Base-by-base conservation (phyloP, 2,113 vertebrate genomes). In the Scopus umbretta region DNA sequence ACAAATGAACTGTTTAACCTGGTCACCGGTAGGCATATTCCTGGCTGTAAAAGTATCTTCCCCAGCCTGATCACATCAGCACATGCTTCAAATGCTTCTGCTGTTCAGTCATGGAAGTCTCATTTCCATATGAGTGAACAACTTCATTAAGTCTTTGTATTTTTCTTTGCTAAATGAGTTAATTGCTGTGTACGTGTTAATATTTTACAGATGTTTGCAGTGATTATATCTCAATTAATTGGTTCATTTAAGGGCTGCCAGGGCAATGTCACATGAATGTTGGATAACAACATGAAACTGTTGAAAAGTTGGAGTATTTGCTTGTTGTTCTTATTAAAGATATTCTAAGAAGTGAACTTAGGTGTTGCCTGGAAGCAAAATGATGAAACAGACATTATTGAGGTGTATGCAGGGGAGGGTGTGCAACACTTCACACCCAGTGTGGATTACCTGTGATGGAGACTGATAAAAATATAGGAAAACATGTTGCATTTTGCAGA, bases 151-250 rank as follows among this genome's bases (percentile, higher is more conserved):
- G 32, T 65, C 19, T 72, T 92, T 27, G 36, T 32, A 40, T 82
- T 90, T 96, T 94, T 78, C 34, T 95, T 94, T 74, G 32, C 40
- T n/a, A 43, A 80, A 61, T 96, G 26, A 86, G 86, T 95, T 91
- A 96, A 92, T 97, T 97, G 68, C 62, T 86, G 49, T 42, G 19
- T 81, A 72, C 91, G 25, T 72, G 61, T 86, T 72, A 93, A 80
- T 83, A 91, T 90, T 97, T 97, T 97, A 63, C 43, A 80, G 83
- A 80, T 49, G 19, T 81, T 96, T 97, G 76, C 47, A 92, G 52
- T 88, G 50, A 88, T 80, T 94, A 20, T 88, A 59, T 80, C 17
- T 80, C 85, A 96, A 87, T 96, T 93, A 95, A 91, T 93, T 94
- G 50, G 43, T 38, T 66, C 52, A 73, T 82, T 94, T 96, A 80